Conservation (phyloP, 2,888 invertebrate species). For the Nysson spinosus region DNA sequence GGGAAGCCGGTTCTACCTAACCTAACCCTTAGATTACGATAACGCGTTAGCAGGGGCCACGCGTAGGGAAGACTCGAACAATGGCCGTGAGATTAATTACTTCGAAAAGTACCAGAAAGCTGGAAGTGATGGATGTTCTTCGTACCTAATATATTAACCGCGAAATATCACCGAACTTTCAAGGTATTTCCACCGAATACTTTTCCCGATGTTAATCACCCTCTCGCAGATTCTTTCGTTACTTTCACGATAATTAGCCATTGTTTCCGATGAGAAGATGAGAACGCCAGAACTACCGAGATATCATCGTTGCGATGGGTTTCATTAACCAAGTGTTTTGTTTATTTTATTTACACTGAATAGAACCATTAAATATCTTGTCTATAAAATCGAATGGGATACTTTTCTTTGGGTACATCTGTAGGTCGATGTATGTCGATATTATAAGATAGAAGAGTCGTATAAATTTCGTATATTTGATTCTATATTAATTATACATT, state of each 20-base stretch:
- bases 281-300: background rate
- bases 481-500: too few species aligned
- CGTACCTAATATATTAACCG: slow-evolving; percentile 41
- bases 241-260: too few species aligned
- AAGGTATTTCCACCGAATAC: background rate
- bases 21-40: slow-evolving; percentile 53
- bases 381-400: too few species aligned
- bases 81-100: slow-evolving; percentile 63
- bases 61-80: slow-evolving; percentile 39
- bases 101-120: slow-evolving; percentile 56
- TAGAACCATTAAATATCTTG: too few species aligned
- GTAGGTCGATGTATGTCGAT: too few species aligned
- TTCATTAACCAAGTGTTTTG: too few species aligned
- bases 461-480: too few species aligned
- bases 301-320: background rate
- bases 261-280: too few species aligned
- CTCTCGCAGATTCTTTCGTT: slow-evolving; percentile 11
- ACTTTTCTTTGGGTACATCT: too few species aligned
- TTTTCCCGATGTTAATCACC: background rate
- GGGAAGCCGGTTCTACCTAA: too few species aligned
- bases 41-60: slow-evolving; percentile 52
- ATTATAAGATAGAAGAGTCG: too few species aligned
- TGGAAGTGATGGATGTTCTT: slow-evolving; percentile 59
- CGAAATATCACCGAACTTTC: slow-evolving; percentile 24
- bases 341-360: too few species aligned